Base-by-base conservation (phyloP, 2,113 vertebrate genomes). In the Lethenteron reissneri region DNA sequence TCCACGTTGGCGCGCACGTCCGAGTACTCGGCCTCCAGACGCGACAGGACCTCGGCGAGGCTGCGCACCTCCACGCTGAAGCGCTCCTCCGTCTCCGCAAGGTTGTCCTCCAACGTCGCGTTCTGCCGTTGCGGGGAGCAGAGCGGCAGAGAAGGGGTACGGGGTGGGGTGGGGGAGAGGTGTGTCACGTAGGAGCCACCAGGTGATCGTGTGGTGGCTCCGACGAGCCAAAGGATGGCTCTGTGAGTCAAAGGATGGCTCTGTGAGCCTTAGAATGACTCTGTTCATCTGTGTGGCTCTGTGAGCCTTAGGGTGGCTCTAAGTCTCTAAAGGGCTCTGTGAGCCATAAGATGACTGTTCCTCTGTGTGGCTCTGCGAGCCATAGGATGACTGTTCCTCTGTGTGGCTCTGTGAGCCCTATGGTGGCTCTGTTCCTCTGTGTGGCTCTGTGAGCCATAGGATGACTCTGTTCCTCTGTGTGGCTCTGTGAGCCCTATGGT, bases 1-100 rank as follows among this genome's bases (percentile, higher is more conserved):
- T 68, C 64, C n/a, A 68, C 25, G 10, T 68, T 68, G 64, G 64
- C 64, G 64, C 64, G 64, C 9, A 68, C 64, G 25, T 68, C 64
- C 2, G 64, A 17, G 64, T 68, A 68, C 64, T 68, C 64, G 11
- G 64, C 64, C 21, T 68, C 64, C 11, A 68, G 64, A 2, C 64
- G 15, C 9, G n/a, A 17, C 9, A 68, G n/a, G 11, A 68, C 21
- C 11, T 68, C 64, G 64, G 64, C 64, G 2, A 68, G 25, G 64
- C 25, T 68, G 7, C 64, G n/a, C n/a, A 68, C 15, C 64, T 68
- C 64, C 64, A 68, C n/a, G 64, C 25, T 68, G 64, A 68, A 21
- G 11, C 64, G 64, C 25, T 68, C 64, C 64, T 68, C 64, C 8
- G 64, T 68, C 25, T 68, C 64, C 9, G n/a, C n/a, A 2, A 68